Conservation (phyloP, 92 coral and sea anemone genomes). For the Palythoa caribaeorum region DNA sequence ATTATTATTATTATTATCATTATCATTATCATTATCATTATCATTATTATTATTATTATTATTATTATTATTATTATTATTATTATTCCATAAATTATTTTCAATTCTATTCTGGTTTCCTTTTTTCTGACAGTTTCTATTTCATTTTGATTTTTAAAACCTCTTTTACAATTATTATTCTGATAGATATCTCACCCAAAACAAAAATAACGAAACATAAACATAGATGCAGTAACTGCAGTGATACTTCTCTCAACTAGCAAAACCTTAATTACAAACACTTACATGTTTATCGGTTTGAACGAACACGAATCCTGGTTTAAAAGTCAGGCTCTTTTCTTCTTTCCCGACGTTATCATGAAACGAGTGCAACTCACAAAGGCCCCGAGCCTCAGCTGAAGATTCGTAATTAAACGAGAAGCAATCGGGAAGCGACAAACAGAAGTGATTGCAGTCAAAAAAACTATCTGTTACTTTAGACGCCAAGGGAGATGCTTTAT, state of each 20-base stretch:
- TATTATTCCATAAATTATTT: too few relatives aligned
- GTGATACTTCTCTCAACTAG: background rate
- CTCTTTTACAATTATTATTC: background rate
- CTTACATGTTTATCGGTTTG: constrained; percentile 25
- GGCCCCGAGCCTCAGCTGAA: background rate
- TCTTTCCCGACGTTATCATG: background rate
- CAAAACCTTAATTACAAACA: background rate
- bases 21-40: too few relatives aligned
- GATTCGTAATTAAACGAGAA: constrained; percentile 33
- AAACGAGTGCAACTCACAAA: constrained; percentile 39
- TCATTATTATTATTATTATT: too few relatives aligned
- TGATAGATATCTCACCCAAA: too few relatives aligned
- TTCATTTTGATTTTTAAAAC: too few relatives aligned
- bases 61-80: too few relatives aligned
- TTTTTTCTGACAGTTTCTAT: too few relatives aligned
- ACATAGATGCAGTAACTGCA: background rate
- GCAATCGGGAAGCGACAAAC: constrained; percentile 12
- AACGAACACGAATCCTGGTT: constrained; percentile 28
- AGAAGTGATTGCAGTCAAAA: constrained; percentile 39
- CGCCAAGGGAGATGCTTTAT: constrained; percentile 8
- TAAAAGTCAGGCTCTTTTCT: background rate
- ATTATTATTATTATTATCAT: too few relatives aligned
- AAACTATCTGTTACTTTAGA: background rate
- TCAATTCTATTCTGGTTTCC: too few relatives aligned
- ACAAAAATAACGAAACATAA: background rate